Conservation (phyloP, 1,140 invertebrate genomes). For the Drosophila arizonae region DNA sequence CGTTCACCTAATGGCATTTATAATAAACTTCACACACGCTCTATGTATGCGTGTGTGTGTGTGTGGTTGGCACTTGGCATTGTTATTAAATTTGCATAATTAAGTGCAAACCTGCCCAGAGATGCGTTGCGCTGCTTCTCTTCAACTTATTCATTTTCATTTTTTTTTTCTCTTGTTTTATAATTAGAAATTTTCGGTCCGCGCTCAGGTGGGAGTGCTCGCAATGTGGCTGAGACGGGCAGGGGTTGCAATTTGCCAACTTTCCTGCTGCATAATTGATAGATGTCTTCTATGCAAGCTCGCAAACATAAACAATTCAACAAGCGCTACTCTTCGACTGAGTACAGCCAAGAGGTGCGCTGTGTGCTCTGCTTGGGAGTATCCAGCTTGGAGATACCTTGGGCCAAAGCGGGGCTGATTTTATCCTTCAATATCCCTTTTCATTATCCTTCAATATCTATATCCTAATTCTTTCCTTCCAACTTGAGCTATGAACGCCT, state of each 20-base stretch:
- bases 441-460: no score
- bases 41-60: conserved; percentile 7
- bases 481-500: no score
- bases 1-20: conserved; percentile 62
- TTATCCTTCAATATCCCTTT: no score
- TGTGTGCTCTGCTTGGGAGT: no score
- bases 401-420: no score
- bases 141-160: conserved; percentile 8
- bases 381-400: no score
- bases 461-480: no score
- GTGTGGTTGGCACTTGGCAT: conserved; percentile 51
- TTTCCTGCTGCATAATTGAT: conserved; percentile 29
- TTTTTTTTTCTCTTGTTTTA: conserved; percentile 27
- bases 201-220: neutral
- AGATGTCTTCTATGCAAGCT: neutral
- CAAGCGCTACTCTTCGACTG: no score
- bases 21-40: conserved; percentile 50
- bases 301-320: no score
- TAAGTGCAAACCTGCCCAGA: conserved; percentile 65
- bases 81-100: conserved; percentile 80
- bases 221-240: neutral
- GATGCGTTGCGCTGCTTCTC: conserved; percentile 29
- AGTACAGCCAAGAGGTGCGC: no score
- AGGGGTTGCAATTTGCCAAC: neutral
- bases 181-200: conserved; percentile 42